Conservation (phyloP, 92 coral and sea anemone species). For the Montipora capitata region DNA sequence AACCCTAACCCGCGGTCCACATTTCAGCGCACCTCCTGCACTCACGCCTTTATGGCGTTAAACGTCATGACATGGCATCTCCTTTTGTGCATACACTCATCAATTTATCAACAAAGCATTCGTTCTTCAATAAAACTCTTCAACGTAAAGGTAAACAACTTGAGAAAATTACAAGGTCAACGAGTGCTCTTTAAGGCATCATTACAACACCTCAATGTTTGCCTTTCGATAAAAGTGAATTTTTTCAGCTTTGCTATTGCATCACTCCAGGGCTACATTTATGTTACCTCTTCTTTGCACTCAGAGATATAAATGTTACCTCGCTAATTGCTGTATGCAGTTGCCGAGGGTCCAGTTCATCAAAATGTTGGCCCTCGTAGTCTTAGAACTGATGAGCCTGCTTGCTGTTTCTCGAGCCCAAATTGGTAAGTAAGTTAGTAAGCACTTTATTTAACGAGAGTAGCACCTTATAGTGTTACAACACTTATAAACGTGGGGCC, state of each 20-base stretch:
- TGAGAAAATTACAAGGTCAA: neutral
- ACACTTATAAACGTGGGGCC: no score
- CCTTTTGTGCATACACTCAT: neutral
- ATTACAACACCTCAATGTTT: neutral
- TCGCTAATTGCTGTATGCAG: neutral
- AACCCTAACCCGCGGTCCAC: no score
- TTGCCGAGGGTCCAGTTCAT: neutral
- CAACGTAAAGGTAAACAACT: neutral
- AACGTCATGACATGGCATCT: no score
- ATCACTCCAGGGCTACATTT: neutral
- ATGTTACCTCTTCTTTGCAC: neutral
- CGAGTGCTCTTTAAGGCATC: neutral
- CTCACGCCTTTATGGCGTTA: no score
- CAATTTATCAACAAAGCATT: neutral
- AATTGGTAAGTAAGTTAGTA: neutral
- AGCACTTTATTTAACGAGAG: neutral
- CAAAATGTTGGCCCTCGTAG: constrained; percentile 16
- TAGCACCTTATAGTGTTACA: no score
- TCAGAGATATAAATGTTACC: neutral
- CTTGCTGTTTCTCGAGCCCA: constrained; percentile 12
- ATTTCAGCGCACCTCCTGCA: no score
- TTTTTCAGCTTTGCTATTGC: constrained; percentile 16
- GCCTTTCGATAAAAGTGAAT: neutral
- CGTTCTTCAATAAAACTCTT: neutral
- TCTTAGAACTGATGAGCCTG: neutral